Percentiles rank a stretch among this genome's conserved stretches.
Evolutionary conservation across 2,888 invertebrate genomes (phyloP).

Genomic region (Ditula angustiorana): DNA sequence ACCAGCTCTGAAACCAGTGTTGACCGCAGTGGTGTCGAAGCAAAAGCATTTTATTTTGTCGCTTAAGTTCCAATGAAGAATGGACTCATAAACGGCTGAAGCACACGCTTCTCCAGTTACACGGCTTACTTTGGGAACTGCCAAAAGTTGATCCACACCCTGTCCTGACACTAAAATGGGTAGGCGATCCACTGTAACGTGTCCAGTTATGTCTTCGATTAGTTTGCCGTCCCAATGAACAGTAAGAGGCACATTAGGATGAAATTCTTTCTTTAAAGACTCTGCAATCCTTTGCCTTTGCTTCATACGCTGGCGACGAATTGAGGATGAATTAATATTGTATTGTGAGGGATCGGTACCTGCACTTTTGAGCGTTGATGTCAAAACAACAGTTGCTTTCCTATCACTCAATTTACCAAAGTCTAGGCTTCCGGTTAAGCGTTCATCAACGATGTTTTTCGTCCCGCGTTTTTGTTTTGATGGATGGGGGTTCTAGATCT

Average conservation of each 20-base stretch:
- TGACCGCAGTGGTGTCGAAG: slow-evolving; percentile 38
- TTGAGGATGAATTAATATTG: slow-evolving; percentile 29
- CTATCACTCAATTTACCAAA: slow-evolving; percentile 37
- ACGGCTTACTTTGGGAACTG: slow-evolving; percentile 32
- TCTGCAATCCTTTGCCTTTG: slow-evolving; percentile 26
- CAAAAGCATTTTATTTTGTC: slow-evolving; percentile 34
- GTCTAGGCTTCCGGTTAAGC: slow-evolving; percentile 16
- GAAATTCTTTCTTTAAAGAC: slow-evolving; percentile 24
- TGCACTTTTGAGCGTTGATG: slow-evolving; percentile 37
- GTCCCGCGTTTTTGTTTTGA: background rate
- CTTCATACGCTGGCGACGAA: too few species aligned
- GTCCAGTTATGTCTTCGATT: slow-evolving; percentile 41
- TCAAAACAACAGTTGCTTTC: slow-evolving; percentile 40
- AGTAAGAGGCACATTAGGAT: slow-evolving; percentile 36
- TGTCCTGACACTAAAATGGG: slow-evolving; percentile 43
- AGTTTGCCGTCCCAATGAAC: slow-evolving; percentile 44
- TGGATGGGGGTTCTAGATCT: too few species aligned
- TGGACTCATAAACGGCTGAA: too few species aligned
- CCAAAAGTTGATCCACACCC: slow-evolving; percentile 41
- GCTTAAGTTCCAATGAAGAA: slow-evolving; percentile 28
- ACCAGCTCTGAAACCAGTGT: slow-evolving; percentile 40
- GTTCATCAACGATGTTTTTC: slow-evolving; percentile 24
- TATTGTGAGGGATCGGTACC: slow-evolving; percentile 23
- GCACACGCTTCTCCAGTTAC: slow-evolving; percentile 38
- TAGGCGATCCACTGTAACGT: slow-evolving; percentile 42